Conservation (phyloP, 2,888 invertebrate species). For the Lissonota sp. region DNA sequence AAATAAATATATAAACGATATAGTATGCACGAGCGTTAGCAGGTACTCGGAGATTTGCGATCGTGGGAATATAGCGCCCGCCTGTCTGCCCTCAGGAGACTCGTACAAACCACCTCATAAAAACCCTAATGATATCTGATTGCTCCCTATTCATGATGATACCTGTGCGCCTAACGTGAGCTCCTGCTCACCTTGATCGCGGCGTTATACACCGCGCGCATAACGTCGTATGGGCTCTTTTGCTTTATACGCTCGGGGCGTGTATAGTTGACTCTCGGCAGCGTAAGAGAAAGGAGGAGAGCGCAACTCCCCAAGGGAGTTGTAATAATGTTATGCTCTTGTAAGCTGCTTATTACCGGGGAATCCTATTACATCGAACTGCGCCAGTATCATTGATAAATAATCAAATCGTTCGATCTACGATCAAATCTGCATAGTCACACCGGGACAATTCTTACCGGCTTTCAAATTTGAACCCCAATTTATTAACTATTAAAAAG, state of each 20-base stretch:
- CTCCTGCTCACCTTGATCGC: slow-evolving; percentile 27
- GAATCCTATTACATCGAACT: slow-evolving; percentile 1
- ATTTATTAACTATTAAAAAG: too few relatives aligned
- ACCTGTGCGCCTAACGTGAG: slow-evolving; percentile 68
- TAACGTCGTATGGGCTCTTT: slow-evolving; percentile 28
- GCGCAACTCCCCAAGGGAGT: slow-evolving; percentile 49
- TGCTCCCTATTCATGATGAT: slow-evolving; percentile 81
- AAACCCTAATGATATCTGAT: slow-evolving; percentile 83
- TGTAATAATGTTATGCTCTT: slow-evolving; percentile 43
- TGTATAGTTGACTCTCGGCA: slow-evolving; percentile 29
- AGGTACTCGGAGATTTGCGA: slow-evolving; percentile 60
- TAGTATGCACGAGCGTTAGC: slow-evolving; percentile 29
- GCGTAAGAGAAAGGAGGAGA: slow-evolving; percentile 12
- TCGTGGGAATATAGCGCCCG: slow-evolving; percentile 70
- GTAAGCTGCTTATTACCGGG: slow-evolving; percentile 13
- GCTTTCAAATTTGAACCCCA: too few relatives aligned
- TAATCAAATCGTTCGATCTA: not conserved
- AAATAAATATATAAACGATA: not conserved
- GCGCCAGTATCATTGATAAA: not conserved
- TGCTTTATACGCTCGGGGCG: slow-evolving; percentile 54
- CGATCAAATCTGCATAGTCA: too few relatives aligned
- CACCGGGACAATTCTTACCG: too few relatives aligned
- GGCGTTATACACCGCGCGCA: not conserved
- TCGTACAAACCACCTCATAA: slow-evolving; percentile 71
- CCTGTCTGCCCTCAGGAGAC: slow-evolving; percentile 67